These are phyloP conservation scores for Sinocyclocheilus anshuiensis DNA, from an alignment of 2,113 vertebrate genomes.

Conservation along the genomic window DNA sequence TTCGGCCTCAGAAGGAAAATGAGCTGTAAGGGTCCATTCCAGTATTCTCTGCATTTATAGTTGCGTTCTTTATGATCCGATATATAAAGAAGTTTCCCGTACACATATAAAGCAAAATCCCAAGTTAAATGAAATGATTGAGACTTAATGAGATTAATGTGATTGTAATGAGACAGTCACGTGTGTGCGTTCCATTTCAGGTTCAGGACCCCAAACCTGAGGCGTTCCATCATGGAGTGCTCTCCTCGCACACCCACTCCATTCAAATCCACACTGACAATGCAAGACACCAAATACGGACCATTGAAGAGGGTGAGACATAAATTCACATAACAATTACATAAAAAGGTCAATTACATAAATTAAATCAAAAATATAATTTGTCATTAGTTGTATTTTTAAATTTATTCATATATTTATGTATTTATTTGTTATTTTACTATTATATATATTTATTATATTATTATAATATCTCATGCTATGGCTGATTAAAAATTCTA, in stretches of 20 bases:
- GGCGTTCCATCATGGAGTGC: conserved; percentile 90
- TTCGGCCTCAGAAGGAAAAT: conserved; percentile 89
- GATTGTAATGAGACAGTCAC: not conserved
- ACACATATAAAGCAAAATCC: not conserved
- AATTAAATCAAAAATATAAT: not conserved
- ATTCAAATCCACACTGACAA: conserved; percentile 87
- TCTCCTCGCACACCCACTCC: conserved; percentile 92
- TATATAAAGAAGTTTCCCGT: not conserved
- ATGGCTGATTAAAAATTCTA: not conserved
- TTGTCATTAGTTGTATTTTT: not conserved
- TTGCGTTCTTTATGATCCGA: not conserved
- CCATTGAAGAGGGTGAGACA: conserved; percentile 90
- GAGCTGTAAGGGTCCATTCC: conserved; percentile 78
- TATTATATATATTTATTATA: not conserved
- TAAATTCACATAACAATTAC: not conserved
- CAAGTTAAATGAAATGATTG: not conserved
- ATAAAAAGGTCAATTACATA: not conserved
- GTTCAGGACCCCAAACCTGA: conserved; percentile 92
- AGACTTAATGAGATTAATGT: not conserved
- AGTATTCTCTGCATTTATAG: not conserved
- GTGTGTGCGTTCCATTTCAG: conserved; percentile 65
- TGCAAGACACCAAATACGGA: conserved; percentile 92
- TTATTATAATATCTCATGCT: not conserved
- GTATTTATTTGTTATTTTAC: no score
- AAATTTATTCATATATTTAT: not conserved